phyloP scores from a whole-genome alignment of 2,797 vertebrate genomes.

The Antennarius maculatus region DNA sequence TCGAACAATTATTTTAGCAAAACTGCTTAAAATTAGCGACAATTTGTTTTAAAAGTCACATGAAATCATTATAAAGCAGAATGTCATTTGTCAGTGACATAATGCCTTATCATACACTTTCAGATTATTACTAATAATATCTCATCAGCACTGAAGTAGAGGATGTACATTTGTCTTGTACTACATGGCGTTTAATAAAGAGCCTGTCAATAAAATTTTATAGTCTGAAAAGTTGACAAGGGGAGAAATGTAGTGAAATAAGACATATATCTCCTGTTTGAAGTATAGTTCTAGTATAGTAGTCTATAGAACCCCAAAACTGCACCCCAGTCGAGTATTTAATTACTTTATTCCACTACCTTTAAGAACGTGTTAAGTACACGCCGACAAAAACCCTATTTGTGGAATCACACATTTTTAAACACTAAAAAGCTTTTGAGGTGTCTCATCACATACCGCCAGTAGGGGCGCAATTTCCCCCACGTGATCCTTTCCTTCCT shows the following conservation, averaged over 20 bases:
- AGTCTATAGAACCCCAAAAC: background rate
- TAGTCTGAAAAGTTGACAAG: too few relatives aligned
- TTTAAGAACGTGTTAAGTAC: background rate
- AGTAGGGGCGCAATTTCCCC: slow-evolving; percentile 51
- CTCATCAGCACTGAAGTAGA: too few relatives aligned
- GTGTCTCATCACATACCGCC: slow-evolving; percentile 36
- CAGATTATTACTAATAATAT: too few relatives aligned
- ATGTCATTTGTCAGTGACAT: too few relatives aligned
- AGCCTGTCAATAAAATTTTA: too few relatives aligned
- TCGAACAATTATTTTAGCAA: too few relatives aligned
- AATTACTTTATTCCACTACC: background rate
- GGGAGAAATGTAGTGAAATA: background rate
- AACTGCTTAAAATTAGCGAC: too few relatives aligned
- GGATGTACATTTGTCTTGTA: too few relatives aligned
- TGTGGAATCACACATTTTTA: background rate
- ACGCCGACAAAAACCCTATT: background rate
- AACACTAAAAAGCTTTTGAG: background rate
- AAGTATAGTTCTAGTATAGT: background rate
- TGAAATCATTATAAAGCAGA: too few relatives aligned
- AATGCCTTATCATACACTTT: too few relatives aligned
- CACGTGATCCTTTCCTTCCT: slow-evolving; percentile 9
- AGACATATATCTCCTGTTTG: background rate
- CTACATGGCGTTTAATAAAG: too few relatives aligned
- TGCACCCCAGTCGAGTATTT: background rate
- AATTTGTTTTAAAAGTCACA: too few relatives aligned